phyloP scores from a whole-genome alignment of 2,113 vertebrate genomes.

The Taxidea taxus region DNA sequence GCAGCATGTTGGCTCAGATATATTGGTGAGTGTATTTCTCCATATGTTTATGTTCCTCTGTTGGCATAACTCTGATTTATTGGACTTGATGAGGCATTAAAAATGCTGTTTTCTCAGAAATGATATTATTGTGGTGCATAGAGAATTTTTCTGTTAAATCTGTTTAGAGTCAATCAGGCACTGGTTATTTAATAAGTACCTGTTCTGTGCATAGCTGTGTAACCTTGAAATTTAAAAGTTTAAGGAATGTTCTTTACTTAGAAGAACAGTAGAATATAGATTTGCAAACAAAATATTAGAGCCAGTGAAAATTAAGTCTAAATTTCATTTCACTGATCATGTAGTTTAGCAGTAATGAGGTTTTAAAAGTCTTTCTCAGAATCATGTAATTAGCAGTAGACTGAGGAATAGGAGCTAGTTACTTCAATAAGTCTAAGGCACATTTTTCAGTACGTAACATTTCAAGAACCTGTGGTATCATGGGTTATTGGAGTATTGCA shows the following conservation, averaged over 20 bases:
- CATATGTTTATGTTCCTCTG: not conserved
- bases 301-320: not conserved
- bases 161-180: not conserved
- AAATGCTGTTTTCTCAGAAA: not conserved
- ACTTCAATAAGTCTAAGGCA: not conserved
- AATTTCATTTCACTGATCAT: not conserved
- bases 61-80: not conserved
- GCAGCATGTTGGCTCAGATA: constrained; percentile 81
- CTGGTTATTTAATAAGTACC: not conserved
- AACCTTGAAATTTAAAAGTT: not conserved
- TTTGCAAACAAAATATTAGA: constrained; percentile 36
- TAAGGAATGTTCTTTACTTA: not conserved
- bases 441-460: not conserved
- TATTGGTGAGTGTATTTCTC: constrained; percentile 80
- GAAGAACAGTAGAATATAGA: not conserved
- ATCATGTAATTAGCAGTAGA: not conserved
- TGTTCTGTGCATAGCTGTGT: not conserved
- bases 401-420: not conserved
- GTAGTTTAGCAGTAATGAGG: not conserved
- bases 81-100: not conserved
- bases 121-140: not conserved
- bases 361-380: constrained; percentile 1
- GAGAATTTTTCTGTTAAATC: constrained; percentile 9
- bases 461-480: not conserved
- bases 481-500: not conserved